Evolutionary conservation across 1,140 invertebrate genomes (phyloP).

Genomic region (Lasioglossum baleicum): DNA sequence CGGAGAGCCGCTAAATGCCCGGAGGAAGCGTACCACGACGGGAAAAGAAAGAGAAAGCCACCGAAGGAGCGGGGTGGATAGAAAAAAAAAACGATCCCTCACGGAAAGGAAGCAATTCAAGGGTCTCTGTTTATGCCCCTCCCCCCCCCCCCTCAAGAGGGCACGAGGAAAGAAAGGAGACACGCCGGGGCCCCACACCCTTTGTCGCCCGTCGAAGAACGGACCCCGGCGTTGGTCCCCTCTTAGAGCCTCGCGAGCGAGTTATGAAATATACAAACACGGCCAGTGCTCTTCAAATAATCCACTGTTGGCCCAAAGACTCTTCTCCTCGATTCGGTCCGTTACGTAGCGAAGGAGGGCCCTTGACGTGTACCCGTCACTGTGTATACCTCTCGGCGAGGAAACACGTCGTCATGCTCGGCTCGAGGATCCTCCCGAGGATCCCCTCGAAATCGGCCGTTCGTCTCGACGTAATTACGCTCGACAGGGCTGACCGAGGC

Average conservation of each 20-base stretch:
- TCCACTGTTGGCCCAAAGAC: constrained; percentile 23
- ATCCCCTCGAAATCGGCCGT: constrained; percentile 57
- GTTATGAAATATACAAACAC: constrained; percentile 76
- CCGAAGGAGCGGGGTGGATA: neutral
- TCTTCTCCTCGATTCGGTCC: constrained; percentile 39
- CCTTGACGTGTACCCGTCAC: constrained; percentile 42
- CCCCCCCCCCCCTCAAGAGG: constrained; percentile 8
- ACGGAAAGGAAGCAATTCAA: constrained; percentile 52
- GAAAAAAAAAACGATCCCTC: constrained; percentile 21
- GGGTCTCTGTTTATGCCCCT: constrained; percentile 49
- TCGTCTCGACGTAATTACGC: constrained; percentile 55
- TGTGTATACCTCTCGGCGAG: constrained; percentile 49
- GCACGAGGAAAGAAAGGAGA: constrained; percentile 12
- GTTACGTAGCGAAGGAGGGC: constrained; percentile 48
- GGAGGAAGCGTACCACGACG: constrained; percentile 13
- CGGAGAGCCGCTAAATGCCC: constrained; percentile 52
- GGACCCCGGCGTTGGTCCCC: constrained; percentile 41
- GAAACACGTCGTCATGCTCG: constrained; percentile 53
- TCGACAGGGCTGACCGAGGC: constrained; percentile 19
- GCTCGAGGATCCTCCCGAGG: constrained; percentile 38
- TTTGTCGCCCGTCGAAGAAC: constrained; percentile 48
- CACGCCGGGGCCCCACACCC: constrained; percentile 22
- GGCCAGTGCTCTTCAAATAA: constrained; percentile 70
- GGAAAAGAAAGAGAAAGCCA: neutral
- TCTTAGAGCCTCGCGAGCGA: constrained; percentile 63